Base-by-base conservation (phyloP, 2,797 vertebrate species). In the Chromis chromis region DNA sequence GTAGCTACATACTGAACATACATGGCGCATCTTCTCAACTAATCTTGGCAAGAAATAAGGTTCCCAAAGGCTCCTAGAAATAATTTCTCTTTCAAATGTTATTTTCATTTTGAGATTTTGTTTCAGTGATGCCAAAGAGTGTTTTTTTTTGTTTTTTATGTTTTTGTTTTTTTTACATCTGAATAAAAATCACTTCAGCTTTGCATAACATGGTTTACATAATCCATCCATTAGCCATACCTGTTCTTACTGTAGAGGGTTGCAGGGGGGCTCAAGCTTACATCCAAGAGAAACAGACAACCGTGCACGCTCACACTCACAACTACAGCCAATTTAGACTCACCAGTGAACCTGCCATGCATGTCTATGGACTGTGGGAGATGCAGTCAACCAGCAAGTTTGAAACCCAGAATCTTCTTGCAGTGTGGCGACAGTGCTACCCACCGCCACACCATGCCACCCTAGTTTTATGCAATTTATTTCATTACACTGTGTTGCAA, bases 401-500 rank as follows among this genome's bases (percentile, higher is more conserved):
- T 6, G 6, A 19, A 25, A 19, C 19, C 44, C 44, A 19, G 6
- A 46, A 19, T 19, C 44, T 19, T 8, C 44, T n/a, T 8, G 10
- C 33, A 2, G 9, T 12, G 2, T 10, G 10, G 10, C 6, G 44
- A 2, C 6, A 8, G 44, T 6, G 17, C 44, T 19, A 19, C 17
- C 44, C 17, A 46, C 17, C 3, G 17, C 42, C 6, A 6, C 42
- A 17, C 16, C 42, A 17, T 44, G 42, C 42, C 42, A 44, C 42
- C 42, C 6, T 1, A 7, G 6, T 31, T 31, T 31, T 31, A 31
- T 31, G 8, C 1, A 3, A 27, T 52, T 58, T 19, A 55, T 40
- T 68, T 27, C 6, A 12, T 10, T 27, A 40, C 48, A 40, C 22
- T 50, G 13, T 33, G 33, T 73, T 76, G 27, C 31, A 21, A 49